phyloP scores from a whole-genome alignment of 2,797 vertebrate genomes.

The Choloepus didactylus region DNA sequence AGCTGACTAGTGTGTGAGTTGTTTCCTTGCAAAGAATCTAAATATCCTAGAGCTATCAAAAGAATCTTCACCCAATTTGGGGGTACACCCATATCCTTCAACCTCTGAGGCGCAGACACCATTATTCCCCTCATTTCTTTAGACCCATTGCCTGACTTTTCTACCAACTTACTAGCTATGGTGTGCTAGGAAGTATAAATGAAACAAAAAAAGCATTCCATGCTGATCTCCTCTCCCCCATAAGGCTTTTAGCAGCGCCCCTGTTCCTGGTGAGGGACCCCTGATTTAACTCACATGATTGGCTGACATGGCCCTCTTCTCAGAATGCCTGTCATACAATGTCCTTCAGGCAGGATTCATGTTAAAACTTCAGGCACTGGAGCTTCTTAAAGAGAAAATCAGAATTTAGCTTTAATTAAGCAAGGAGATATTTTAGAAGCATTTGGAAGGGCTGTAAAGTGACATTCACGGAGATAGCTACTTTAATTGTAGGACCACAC shows the following conservation, averaged over 20 bases:
- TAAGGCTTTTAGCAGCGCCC: not conserved
- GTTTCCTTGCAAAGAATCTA: not conserved
- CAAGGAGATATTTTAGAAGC: not conserved
- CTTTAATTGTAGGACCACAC: not conserved
- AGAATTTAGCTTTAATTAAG: not conserved
- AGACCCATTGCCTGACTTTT: too few relatives aligned
- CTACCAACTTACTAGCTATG: not conserved
- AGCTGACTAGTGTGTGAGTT: not conserved
- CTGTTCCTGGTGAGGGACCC: not conserved
- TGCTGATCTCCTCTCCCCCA: not conserved
- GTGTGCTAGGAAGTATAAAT: not conserved
- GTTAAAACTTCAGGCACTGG: not conserved
- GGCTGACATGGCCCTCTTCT: not conserved
- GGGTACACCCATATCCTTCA: not conserved
- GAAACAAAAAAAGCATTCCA: not conserved
- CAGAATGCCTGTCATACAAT: not conserved
- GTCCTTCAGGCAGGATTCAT: not conserved
- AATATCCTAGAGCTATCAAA: not conserved
- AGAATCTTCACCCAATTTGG: not conserved
- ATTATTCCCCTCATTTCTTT: not conserved
- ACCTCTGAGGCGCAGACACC: not conserved
- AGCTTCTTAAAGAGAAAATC: not conserved
- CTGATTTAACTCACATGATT: not conserved
- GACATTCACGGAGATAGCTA: not conserved
- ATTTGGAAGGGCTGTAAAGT: not conserved